phyloP scores from a whole-genome alignment of 2,113 vertebrate species.

The Phyllostomus hastatus region DNA sequence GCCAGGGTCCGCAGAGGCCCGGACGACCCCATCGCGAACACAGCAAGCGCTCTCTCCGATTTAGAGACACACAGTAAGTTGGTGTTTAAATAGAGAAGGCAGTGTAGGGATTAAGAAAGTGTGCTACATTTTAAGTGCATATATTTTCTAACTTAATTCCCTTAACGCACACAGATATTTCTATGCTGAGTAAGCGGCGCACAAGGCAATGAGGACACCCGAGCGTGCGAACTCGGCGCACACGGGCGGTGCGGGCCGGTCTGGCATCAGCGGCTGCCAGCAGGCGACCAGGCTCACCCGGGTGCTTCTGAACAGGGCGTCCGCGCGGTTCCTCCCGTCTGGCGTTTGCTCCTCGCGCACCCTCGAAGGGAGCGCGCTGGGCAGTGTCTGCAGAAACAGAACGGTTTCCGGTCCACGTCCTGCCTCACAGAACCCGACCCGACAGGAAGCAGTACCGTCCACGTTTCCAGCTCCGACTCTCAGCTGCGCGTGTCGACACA shows the following conservation, averaged over 20 bases:
- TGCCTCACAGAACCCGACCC: constrained; percentile 39
- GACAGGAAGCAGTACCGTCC: neutral
- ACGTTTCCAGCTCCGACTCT: neutral
- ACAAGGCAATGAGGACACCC: rapidly evolving
- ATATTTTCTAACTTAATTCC: neutral
- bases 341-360: too few species aligned
- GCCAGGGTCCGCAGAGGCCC: neutral
- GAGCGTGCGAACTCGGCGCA: neutral
- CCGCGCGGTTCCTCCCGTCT: rapidly evolving
- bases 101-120: neutral
- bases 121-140: neutral
- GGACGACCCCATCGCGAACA: neutral
- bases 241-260: too few species aligned
- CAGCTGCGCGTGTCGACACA: neutral
- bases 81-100: neutral
- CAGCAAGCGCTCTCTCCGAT: neutral
- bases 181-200: too few species aligned
- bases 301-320: neutral
- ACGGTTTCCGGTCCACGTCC: neutral
- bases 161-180: neutral
- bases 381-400: neutral
- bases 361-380: too few species aligned
- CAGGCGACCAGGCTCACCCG: neutral
- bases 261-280: too few species aligned
- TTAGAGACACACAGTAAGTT: neutral